Conservation (phyloP, 2,888 invertebrate genomes). For the Aphodius granarius region DNA sequence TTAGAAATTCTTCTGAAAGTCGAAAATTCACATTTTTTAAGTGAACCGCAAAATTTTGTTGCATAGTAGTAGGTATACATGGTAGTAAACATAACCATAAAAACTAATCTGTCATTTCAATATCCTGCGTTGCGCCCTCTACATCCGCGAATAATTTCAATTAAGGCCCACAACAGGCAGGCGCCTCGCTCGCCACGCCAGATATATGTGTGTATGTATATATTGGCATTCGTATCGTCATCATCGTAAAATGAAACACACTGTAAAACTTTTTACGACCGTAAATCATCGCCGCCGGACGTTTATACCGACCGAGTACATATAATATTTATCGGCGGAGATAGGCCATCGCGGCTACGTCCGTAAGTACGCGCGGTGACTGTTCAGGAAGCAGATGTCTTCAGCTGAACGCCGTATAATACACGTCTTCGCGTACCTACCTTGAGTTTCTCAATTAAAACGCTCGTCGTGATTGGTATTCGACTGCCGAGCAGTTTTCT, state of each 20-base stretch:
- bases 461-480: not conserved
- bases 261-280: slow-evolving; percentile 14
- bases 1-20: no score
- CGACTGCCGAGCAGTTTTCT: not conserved
- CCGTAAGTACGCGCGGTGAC: not conserved
- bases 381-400: slow-evolving; percentile 3
- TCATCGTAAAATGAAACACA: slow-evolving; percentile 10
- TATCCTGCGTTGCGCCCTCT: not conserved
- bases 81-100: no score
- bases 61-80: no score
- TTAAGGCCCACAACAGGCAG: not conserved
- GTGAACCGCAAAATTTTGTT: no score
- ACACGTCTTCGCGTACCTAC: not conserved
- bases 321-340: not conserved
- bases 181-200: not conserved
- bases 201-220: not conserved
- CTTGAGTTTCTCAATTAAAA: not conserved
- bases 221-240: not conserved
- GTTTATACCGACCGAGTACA: slow-evolving; percentile 1
- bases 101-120: no score
- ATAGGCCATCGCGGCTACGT: not conserved
- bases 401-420: not conserved
- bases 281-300: slow-evolving; percentile 9
- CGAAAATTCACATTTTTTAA: no score
- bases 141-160: not conserved